Conservation (phyloP, 1,140 invertebrate species). For the Lepidurus arcticus region DNA sequence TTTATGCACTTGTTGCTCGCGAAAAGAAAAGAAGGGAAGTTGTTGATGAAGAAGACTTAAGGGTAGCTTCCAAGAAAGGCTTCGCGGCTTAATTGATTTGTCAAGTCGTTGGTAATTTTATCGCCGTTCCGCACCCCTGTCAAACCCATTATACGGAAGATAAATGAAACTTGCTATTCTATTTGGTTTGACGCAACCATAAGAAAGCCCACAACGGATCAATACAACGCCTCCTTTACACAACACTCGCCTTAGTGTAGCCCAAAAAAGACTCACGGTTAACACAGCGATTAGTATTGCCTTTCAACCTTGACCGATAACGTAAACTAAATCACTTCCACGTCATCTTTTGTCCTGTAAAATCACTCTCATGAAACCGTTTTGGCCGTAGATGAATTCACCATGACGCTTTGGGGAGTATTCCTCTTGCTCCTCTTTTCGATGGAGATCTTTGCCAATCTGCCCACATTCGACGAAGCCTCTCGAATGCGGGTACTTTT, state of each 20-base stretch:
- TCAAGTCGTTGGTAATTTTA: neutral
- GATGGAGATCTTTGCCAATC: slow-evolving; percentile 45
- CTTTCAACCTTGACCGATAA: slow-evolving; percentile 1
- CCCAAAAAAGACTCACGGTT: neutral
- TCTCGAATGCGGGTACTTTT: slow-evolving; percentile 71
- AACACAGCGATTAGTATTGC: neutral
- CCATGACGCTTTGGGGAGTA: neutral
- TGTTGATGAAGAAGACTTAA: neutral
- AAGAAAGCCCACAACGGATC: slow-evolving; percentile 18
- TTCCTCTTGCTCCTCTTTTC: neutral
- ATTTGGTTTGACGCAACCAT: neutral
- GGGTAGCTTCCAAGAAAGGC: neutral
- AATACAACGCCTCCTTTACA: neutral
- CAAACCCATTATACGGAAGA: neutral
- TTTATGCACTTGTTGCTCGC: neutral
- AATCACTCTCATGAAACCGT: neutral
- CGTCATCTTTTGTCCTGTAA: neutral
- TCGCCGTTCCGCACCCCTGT: neutral
- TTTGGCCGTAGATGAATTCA: neutral
- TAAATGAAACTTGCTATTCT: neutral
- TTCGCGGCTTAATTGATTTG: neutral
- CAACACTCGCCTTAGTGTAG: neutral
- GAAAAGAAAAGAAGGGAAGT: neutral
- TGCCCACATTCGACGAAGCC: slow-evolving; percentile 71
- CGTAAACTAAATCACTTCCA: neutral